A percentile compares a stretch with the other conserved stretches of the same genome.
Evolutionary conservation across 2,888 invertebrate species (phyloP).

Genomic region (Euplagia quadripunctaria): DNA sequence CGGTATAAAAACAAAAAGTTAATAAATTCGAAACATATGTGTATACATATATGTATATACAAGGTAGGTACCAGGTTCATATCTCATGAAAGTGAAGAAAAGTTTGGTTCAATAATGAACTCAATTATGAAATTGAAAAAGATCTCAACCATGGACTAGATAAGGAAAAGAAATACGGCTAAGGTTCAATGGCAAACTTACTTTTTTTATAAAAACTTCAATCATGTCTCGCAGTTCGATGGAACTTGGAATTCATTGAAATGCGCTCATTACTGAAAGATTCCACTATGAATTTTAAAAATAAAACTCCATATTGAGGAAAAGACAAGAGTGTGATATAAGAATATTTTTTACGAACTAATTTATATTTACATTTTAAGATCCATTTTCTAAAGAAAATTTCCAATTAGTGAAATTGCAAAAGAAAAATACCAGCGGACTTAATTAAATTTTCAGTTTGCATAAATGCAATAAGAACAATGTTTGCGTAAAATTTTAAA

Average conservation of each 20-base stretch:
- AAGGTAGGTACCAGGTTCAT: not conserved
- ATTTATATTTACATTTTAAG: not conserved
- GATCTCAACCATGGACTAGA: constrained; percentile 48
- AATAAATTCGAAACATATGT: not conserved
- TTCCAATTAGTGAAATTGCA: not conserved
- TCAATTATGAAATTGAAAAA: constrained; percentile 55
- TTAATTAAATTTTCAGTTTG: not conserved
- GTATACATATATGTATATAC: not conserved
- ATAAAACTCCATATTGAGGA: constrained; percentile 47
- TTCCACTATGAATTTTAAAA: constrained; percentile 54
- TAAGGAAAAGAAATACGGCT: constrained; percentile 56
- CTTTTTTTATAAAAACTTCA: constrained; percentile 57
- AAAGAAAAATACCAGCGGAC: not conserved
- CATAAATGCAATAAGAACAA: constrained; percentile 2
- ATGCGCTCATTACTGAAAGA: constrained; percentile 59
- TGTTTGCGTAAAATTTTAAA: not conserved
- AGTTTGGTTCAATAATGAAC: constrained; percentile 43
- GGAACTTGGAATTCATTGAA: constrained; percentile 61
- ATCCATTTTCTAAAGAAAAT: not conserved
- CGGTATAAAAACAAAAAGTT: not conserved
- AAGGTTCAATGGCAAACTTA: constrained; percentile 39
- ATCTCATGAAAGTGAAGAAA: constrained; percentile 23
- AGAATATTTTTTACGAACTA: not conserved
- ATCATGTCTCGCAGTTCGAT: constrained; percentile 55
- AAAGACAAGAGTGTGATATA: not conserved